Percentiles rank a stretch among this genome's conserved stretches.
These are phyloP conservation scores for Cynocephalus volans DNA, from an alignment of 2,113 vertebrate genomes.

Conservation along the genomic window DNA sequence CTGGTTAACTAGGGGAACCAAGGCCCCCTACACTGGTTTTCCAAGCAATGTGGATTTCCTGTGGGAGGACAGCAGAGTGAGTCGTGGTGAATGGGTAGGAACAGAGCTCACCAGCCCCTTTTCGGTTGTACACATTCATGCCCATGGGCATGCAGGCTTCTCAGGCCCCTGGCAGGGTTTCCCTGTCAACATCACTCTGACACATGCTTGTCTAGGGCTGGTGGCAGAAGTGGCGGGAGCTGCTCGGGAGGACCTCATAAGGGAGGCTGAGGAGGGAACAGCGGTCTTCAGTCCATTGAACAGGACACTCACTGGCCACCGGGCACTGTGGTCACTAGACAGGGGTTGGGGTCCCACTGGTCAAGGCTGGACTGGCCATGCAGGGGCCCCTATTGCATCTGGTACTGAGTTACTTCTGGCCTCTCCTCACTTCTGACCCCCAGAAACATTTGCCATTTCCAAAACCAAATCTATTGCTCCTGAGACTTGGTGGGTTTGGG, in stretches of 20 bases:
- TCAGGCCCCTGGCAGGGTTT: fast-evolving
- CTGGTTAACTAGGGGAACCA: background rate
- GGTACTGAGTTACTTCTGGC: background rate
- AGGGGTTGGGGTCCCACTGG: too few relatives aligned
- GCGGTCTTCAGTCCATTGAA: background rate
- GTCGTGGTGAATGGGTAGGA: background rate
- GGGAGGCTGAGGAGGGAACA: background rate
- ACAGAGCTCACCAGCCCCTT: background rate
- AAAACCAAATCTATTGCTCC: background rate
- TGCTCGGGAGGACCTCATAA: background rate
- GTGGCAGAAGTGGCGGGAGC: background rate
- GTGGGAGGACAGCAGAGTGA: background rate
- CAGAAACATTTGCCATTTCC: background rate
- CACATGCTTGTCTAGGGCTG: background rate
- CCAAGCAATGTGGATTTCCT: background rate
- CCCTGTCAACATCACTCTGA: too few relatives aligned
- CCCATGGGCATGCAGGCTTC: too few relatives aligned
- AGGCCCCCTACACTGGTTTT: background rate
- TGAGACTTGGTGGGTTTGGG: background rate
- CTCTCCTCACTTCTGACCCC: background rate
- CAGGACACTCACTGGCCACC: background rate
- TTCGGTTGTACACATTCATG: fast-evolving
- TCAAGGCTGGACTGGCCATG: background rate
- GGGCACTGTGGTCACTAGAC: too few relatives aligned
- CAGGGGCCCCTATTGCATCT: fast-evolving